Conservation (phyloP, 2,797 vertebrate species). For the Intellagama lesueurii region DNA sequence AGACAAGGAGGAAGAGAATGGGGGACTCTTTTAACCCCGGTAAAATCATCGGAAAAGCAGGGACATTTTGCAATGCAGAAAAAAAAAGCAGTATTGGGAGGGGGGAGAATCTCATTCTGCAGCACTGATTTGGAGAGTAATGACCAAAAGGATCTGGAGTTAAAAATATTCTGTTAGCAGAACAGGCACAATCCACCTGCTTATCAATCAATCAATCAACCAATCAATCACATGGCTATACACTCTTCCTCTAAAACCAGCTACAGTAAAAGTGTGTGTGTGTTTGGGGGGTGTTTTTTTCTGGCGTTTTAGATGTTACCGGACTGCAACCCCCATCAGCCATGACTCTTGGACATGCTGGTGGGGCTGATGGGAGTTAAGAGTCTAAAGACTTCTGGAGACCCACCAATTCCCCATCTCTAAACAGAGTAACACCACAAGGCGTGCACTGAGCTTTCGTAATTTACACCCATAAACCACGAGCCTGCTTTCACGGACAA, state of each 20-base stretch:
- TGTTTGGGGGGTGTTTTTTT: too few species aligned
- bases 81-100: too few species aligned
- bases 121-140: neutral
- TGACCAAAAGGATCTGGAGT: neutral
- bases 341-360: neutral
- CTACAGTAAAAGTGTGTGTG: neutral
- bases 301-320: neutral
- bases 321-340: neutral
- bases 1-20: accelerated
- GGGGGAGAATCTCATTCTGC: neutral
- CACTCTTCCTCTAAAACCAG: neutral
- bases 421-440: too few species aligned
- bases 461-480: neutral
- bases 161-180: neutral
- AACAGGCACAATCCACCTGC: neutral
- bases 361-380: too few species aligned
- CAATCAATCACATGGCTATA: neutral
- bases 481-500: neutral
- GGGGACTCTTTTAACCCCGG: too few species aligned
- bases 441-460: neutral
- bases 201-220: too few species aligned
- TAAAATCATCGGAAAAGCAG: neutral
- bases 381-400: neutral
- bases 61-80: too few species aligned
- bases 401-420: neutral